Evolutionary conservation across 2,113 vertebrate genomes (phyloP).

Genomic region (Podarcis cretensis): DNA sequence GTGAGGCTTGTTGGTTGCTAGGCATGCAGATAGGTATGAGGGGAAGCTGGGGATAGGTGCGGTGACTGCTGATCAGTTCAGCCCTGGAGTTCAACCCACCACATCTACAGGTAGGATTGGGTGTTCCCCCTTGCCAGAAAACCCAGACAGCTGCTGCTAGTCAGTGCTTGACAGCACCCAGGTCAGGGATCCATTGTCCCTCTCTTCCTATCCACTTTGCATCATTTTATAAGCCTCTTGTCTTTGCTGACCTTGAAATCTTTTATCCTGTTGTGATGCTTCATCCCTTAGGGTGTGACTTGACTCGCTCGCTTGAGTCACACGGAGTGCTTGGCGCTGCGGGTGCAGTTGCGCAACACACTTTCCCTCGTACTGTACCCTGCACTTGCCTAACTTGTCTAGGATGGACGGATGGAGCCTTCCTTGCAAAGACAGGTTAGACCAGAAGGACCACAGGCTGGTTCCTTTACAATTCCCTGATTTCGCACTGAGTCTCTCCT

Average conservation of each 20-base stretch:
- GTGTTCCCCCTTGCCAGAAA: background rate
- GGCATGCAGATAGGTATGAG: background rate
- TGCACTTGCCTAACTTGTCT: background rate
- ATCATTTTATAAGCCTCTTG: no score
- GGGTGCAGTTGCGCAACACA: background rate
- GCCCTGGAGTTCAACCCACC: background rate
- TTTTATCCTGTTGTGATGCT: background rate
- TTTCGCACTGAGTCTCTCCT: background rate
- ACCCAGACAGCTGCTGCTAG: background rate
- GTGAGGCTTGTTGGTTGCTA: background rate
- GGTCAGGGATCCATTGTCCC: no score
- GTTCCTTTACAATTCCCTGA: background rate
- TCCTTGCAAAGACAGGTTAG: conserved; percentile 32
- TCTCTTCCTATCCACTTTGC: no score
- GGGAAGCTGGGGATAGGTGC: background rate
- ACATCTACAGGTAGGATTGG: background rate
- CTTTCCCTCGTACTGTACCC: background rate
- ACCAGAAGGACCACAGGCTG: no score
- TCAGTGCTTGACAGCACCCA: background rate
- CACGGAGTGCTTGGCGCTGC: background rate
- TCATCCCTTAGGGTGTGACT: background rate
- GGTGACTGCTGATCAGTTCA: no score
- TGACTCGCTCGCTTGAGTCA: background rate
- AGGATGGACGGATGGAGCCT: background rate
- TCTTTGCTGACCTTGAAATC: background rate